Conservation (phyloP, 53 echinoderm and acorn worm species). For the Henricia sp. region DNA sequence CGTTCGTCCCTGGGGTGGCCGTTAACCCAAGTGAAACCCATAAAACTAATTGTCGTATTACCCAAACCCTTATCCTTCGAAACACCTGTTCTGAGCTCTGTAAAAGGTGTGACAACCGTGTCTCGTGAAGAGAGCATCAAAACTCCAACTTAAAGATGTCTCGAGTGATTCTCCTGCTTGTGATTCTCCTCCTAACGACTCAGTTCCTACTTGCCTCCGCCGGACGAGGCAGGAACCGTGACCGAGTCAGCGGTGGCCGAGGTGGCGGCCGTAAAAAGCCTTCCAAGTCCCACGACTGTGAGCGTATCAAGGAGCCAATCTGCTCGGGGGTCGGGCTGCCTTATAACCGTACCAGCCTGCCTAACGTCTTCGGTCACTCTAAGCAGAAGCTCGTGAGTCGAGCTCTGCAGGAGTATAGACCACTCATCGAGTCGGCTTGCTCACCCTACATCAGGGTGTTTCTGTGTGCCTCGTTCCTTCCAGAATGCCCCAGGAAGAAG, state of each 20-base stretch:
- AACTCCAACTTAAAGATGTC: too few relatives aligned
- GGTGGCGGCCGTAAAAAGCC: constrained; percentile 63
- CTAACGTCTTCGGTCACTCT: constrained; percentile 84
- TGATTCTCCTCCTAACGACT: neutral
- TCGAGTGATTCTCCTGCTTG: neutral
- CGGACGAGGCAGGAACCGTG: constrained; percentile 10
- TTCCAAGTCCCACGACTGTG: constrained; percentile 43
- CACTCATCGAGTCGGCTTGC: constrained; percentile 76
- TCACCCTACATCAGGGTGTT: constrained; percentile 88
- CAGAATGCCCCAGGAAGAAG: constrained; percentile 82
- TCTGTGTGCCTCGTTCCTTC: constrained; percentile 80
- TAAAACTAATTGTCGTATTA: constrained; percentile 8
- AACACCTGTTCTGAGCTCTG: too few relatives aligned
- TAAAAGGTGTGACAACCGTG: neutral
- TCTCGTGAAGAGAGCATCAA: too few relatives aligned
- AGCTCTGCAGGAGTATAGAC: constrained; percentile 59
- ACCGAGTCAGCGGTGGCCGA: constrained; percentile 25
- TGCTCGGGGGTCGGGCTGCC: constrained; percentile 72
- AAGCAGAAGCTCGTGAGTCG: constrained; percentile 69
- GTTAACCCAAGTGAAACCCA: too few relatives aligned
- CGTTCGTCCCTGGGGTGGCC: too few relatives aligned
- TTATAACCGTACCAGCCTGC: constrained; percentile 78
- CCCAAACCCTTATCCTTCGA: too few relatives aligned
- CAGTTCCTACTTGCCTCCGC: constrained; percentile 7
- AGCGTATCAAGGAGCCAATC: constrained; percentile 60